phyloP scores from a whole-genome alignment of 2,113 vertebrate species.

The Psittacula cyanocephala region DNA sequence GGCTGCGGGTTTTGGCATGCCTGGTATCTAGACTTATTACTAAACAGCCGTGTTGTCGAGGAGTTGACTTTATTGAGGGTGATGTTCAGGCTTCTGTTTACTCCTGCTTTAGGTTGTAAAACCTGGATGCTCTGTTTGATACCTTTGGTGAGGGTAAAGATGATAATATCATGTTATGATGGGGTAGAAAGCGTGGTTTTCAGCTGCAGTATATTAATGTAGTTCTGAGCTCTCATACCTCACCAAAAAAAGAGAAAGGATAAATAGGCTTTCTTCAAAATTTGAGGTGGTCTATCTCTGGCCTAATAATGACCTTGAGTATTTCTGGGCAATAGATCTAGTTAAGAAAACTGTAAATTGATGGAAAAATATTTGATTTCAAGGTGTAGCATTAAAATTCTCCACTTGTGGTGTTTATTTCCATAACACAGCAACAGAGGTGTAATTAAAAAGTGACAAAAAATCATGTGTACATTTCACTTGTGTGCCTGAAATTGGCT shows the following conservation, averaged over 20 bases:
- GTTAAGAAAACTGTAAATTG: background rate
- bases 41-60: background rate
- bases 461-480: fast-evolving
- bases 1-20: background rate
- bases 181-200: background rate
- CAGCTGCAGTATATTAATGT: background rate
- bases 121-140: background rate
- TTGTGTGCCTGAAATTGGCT: background rate
- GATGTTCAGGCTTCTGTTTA: background rate
- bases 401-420: background rate
- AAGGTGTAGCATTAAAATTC: background rate
- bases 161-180: fast-evolving
- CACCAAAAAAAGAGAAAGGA: background rate
- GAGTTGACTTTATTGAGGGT: background rate
- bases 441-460: background rate
- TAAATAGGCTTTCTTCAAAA: background rate
- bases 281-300: background rate
- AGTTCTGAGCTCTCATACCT: background rate
- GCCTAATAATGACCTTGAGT: background rate
- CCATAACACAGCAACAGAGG: background rate
- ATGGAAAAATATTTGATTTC: background rate
- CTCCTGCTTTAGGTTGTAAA: fast-evolving
- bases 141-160: background rate
- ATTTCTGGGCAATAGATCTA: background rate
- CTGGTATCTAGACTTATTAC: background rate